Evolutionary conservation across 2,113 vertebrate species (phyloP).

Genomic region (Patagioenas fasciata): DNA sequence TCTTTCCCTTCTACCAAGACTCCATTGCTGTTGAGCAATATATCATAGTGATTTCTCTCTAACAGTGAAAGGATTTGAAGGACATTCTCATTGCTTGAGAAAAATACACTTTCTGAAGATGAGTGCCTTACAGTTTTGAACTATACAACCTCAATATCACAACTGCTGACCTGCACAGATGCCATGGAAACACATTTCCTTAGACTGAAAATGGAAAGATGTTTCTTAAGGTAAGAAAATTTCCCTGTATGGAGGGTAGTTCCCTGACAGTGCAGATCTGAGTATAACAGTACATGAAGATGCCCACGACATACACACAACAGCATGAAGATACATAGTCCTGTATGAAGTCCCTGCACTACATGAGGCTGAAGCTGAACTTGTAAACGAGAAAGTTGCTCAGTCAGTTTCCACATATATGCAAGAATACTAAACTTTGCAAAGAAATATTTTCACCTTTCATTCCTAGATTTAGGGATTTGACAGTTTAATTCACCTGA

Average conservation of each 20-base stretch:
- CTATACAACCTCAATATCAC: neutral
- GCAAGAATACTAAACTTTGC: neutral
- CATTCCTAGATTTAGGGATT: neutral
- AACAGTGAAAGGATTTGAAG: neutral
- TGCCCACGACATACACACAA: neutral
- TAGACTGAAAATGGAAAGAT: neutral
- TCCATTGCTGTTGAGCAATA: neutral
- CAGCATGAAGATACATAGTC: rapidly evolving
- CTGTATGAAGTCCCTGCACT: neutral
- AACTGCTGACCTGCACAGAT: neutral
- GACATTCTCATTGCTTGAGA: neutral
- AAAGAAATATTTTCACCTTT: constrained; percentile 14
- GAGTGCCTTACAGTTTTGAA: neutral
- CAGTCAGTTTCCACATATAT: neutral
- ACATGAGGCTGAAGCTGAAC: neutral
- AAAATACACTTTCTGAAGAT: neutral
- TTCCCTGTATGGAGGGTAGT: neutral
- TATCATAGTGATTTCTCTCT: neutral
- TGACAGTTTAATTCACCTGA: neutral
- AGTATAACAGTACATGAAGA: neutral
- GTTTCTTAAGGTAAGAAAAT: neutral
- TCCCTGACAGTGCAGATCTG: neutral
- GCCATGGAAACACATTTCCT: neutral
- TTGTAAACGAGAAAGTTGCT: neutral
- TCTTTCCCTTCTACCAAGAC: neutral